phyloP scores from a whole-genome alignment of 2,797 vertebrate genomes.

The Hemitrygon akajei region DNA sequence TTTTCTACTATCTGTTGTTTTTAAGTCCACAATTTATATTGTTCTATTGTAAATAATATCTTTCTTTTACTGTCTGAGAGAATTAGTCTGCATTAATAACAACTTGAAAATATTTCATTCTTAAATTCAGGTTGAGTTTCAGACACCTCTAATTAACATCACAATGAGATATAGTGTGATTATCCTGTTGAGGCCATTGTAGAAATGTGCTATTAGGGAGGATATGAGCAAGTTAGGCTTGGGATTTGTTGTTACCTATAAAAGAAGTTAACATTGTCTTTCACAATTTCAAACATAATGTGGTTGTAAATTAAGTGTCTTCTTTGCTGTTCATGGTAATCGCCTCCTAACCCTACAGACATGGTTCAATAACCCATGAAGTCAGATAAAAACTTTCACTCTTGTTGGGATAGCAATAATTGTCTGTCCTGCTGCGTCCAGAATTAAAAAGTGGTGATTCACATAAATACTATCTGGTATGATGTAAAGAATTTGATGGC shows the following conservation, averaged over 20 bases:
- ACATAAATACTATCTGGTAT: neutral
- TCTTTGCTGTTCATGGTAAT: too few relatives aligned
- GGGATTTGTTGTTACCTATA: neutral
- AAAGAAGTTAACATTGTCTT: neutral
- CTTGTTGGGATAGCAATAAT: too few relatives aligned
- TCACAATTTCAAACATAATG: neutral
- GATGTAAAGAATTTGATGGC: neutral
- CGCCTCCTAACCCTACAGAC: too few relatives aligned
- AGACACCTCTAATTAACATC: neutral
- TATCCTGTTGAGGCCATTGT: neutral
- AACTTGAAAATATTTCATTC: neutral
- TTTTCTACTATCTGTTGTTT: neutral
- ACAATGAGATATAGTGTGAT: neutral
- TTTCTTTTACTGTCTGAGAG: slow-evolving; percentile 4
- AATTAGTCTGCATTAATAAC: neutral
- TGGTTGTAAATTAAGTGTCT: neutral
- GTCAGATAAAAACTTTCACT: too few relatives aligned
- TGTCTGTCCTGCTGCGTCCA: neutral
- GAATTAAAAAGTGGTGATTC: neutral
- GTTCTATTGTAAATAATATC: slow-evolving; percentile 11
- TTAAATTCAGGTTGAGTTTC: neutral
- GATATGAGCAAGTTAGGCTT: neutral
- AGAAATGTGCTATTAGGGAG: neutral
- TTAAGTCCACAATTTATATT: slow-evolving; percentile 5
- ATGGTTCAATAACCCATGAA: too few relatives aligned